These are phyloP conservation scores for Leptarthrus brevirostris DNA, from an alignment of 2,888 invertebrate genomes.

Conservation along the genomic window DNA sequence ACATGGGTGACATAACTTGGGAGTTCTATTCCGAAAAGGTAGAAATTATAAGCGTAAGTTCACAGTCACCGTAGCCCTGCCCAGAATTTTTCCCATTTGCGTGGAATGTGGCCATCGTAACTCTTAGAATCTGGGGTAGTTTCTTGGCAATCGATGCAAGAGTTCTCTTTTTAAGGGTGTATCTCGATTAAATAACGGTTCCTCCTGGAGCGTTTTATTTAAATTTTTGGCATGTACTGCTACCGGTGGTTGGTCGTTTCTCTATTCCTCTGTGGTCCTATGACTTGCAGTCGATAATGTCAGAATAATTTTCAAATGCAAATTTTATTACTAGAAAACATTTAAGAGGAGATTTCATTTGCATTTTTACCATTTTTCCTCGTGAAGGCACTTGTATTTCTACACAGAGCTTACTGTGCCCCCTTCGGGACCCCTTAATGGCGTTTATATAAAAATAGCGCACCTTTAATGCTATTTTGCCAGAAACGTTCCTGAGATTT, in stretches of 20 bases:
- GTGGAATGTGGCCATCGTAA: constrained; percentile 11
- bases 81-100: constrained; percentile 8
- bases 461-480: not conserved
- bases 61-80: not conserved
- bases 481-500: not conserved
- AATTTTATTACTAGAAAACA: constrained; percentile 47
- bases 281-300: constrained; percentile 47
- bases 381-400: constrained; percentile 9
- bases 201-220: constrained; percentile 41
- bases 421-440: not conserved
- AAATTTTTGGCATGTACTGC: constrained; percentile 42
- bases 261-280: constrained; percentile 33
- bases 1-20: constrained; percentile 29
- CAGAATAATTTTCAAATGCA: constrained; percentile 47
- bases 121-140: constrained; percentile 14
- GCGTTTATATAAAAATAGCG: not conserved
- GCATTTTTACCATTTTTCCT: constrained; percentile 41
- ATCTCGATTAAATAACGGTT: constrained; percentile 35
- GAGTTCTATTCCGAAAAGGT: not conserved
- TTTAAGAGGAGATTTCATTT: constrained; percentile 46
- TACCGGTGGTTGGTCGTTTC: constrained; percentile 9
- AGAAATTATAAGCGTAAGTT: constrained; percentile 18
- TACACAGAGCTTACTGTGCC: not conserved
- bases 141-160: constrained; percentile 37
- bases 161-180: constrained; percentile 13